A percentile compares a stretch with the other conserved stretches of the same genome.
These are phyloP conservation scores for Sympetrum striolatum DNA, from an alignment of 2,888 invertebrate genomes.

Conservation along the genomic window DNA sequence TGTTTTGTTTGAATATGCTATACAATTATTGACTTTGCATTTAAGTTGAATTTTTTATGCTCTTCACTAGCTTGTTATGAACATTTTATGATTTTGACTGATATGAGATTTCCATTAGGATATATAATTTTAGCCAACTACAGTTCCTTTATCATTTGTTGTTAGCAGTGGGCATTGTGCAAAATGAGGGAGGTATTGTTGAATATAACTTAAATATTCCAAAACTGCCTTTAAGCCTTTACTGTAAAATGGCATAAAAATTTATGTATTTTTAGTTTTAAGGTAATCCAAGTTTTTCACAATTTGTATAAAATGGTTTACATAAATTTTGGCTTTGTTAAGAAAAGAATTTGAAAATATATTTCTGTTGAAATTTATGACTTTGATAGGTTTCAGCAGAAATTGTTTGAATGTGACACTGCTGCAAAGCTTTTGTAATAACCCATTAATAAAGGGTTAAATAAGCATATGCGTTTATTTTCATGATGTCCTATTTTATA, in stretches of 20 bases:
- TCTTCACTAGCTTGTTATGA: slow-evolving; percentile 1
- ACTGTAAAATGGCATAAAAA: not conserved
- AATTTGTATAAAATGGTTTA: not conserved
- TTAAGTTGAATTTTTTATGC: slow-evolving; percentile 18
- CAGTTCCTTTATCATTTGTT: slow-evolving; percentile 30
- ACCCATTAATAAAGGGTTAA: not conserved
- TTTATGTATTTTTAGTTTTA: not conserved
- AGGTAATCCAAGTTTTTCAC: not conserved
- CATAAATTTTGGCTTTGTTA: not conserved
- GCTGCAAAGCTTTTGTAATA: not conserved
- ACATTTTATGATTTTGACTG: slow-evolving; percentile 23
- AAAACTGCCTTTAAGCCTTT: not conserved
- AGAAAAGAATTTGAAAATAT: not conserved
- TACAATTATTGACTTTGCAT: slow-evolving; percentile 1
- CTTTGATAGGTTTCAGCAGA: not conserved
- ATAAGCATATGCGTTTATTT: not conserved
- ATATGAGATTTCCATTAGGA: not conserved
- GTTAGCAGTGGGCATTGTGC: slow-evolving; percentile 34
- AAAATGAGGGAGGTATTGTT: not conserved
- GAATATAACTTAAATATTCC: slow-evolving; percentile 1
- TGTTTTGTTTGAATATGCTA: not conserved
- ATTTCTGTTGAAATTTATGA: not conserved
- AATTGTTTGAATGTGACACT: not conserved
- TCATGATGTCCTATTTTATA: too few species aligned
- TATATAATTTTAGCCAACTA: slow-evolving; percentile 13